These are phyloP conservation scores for Drosophila conformis DNA, from an alignment of 2,888 invertebrate genomes.

Conservation along the genomic window DNA sequence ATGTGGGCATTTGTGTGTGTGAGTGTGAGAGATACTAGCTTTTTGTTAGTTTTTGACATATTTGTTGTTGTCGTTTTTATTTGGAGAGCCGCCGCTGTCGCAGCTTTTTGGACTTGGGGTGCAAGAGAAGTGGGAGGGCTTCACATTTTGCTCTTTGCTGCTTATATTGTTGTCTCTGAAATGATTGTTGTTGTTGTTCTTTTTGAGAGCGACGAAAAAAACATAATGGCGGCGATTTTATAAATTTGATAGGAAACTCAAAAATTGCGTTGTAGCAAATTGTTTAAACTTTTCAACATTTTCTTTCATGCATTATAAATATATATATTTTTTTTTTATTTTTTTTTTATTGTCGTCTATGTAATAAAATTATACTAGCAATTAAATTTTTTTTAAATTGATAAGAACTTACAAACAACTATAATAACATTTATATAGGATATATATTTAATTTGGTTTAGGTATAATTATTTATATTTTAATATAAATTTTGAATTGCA, in stretches of 20 bases:
- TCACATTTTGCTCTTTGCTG: slow-evolving; percentile 45
- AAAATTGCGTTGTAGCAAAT: slow-evolving; percentile 80
- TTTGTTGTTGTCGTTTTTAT: slow-evolving; percentile 65
- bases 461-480: not conserved
- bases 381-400: slow-evolving; percentile 11
- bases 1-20: slow-evolving; percentile 14
- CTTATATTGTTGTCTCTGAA: slow-evolving; percentile 22
- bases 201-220: slow-evolving; percentile 51
- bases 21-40: slow-evolving; percentile 49
- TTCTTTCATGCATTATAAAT: slow-evolving; percentile 28
- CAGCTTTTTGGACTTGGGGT: slow-evolving; percentile 41
- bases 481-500: not conserved
- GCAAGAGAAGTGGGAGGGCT: slow-evolving; percentile 65
- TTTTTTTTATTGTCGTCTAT: slow-evolving; percentile 33
- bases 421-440: not conserved
- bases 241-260: slow-evolving; percentile 71
- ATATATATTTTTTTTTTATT: slow-evolving; percentile 1
- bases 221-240: slow-evolving; percentile 77
- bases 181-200: slow-evolving; percentile 29
- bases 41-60: slow-evolving; percentile 77
- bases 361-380: slow-evolving; percentile 16
- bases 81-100: slow-evolving; percentile 45
- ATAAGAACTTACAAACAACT: not conserved
- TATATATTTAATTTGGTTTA: not conserved
- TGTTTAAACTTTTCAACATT: slow-evolving; percentile 68